Evolutionary conservation across 2,888 invertebrate genomes (phyloP).

Genomic region (Rhopalosiphum nymphaeae): DNA sequence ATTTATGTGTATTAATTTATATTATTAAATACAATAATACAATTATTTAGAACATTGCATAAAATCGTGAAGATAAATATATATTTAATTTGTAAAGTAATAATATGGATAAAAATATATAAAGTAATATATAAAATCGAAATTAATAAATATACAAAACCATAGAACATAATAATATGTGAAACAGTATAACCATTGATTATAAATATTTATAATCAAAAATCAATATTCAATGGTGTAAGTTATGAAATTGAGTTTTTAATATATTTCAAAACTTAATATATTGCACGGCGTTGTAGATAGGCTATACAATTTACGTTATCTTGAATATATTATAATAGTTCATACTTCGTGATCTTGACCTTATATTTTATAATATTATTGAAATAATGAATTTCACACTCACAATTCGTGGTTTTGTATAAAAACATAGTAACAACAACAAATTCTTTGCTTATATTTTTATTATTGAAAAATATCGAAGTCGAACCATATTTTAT

Average conservation of each 20-base stretch:
- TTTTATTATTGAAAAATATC: not conserved
- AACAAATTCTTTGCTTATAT: not conserved
- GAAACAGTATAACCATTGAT: too few relatives aligned
- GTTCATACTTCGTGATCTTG: not conserved
- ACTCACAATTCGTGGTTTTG: not conserved
- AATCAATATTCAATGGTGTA: not conserved
- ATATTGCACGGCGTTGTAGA: not conserved
- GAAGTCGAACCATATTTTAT: too few relatives aligned
- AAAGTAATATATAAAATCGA: not conserved
- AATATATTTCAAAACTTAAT: not conserved
- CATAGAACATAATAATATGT: not conserved
- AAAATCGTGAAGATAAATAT: not conserved
- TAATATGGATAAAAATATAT: not conserved
- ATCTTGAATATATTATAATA: not conserved
- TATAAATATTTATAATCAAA: too few relatives aligned
- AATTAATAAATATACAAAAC: not conserved
- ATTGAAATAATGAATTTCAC: not conserved
- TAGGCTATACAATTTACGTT: not conserved
- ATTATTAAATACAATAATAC: too few relatives aligned
- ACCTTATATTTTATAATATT: not conserved
- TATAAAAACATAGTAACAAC: not conserved
- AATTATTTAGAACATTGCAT: not conserved
- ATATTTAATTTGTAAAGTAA: not conserved
- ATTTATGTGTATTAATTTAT: not conserved
- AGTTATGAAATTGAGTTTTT: not conserved